Evolutionary conservation across 2,113 vertebrate species (phyloP), one percentile per base, ranked within the genome.

Genomic region (Mus spicilegus): DNA sequence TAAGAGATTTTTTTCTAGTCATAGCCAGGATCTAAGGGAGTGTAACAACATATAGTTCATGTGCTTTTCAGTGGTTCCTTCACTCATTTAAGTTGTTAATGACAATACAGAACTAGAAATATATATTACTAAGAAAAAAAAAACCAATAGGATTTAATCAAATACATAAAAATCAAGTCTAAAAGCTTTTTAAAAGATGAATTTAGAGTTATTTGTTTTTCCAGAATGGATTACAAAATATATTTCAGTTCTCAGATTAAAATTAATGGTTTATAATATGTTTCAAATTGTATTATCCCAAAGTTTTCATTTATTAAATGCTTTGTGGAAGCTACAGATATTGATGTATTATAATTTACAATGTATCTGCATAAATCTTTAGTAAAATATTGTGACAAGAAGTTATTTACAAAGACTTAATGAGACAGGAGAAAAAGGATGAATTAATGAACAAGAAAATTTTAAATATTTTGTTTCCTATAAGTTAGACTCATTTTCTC

Each of bases 251-350:
- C 84, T 96, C 93, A 98, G 96, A 94, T 89, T 1, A 36, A 75
- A 97, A 97, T 89, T 58, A 94, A 96, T 97, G 42, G 56, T 96
- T 96, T 97, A 91, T 85, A 96, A 98, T 96, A 88, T 82, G 95
- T 70, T 7, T 95, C 61, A 92, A 97, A 93, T 94, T 85, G 5
- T 94, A 96, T 97, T 97, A 93, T 85, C 46, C 95, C 20, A 89
- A 89, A 89, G 11, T 91, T 92, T 97, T 98, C 14, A 93, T 75
- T 98, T 96, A 91, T 67, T 96, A 63, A 73, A 63, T 95, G 94
- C 70, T 97, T 96, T 95, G 80, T 63, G 51, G 72, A 93, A 39
- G 67, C 67, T 81, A 73, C 4, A 96, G 89, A 93, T 97, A 97
- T 5, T 91, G 78, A 97, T 95, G 86, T 85, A 49, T 87, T 96